Conservation (phyloP, 2,888 invertebrate genomes). For the Cheilosia impressa region DNA sequence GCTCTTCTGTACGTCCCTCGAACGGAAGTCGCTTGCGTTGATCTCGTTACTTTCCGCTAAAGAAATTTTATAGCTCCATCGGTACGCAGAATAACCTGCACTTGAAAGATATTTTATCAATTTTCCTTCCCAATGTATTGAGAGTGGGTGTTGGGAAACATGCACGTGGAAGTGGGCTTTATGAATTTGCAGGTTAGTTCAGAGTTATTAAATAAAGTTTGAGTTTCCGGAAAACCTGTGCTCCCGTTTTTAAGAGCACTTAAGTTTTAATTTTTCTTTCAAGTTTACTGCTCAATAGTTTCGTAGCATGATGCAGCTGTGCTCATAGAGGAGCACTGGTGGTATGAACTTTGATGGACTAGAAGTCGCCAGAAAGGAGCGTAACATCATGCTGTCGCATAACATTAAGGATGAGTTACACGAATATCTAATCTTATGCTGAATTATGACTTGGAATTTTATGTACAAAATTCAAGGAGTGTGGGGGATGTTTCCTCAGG, state of each 20-base stretch:
- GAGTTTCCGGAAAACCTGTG: conserved; percentile 3
- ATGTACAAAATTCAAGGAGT: too few species aligned
- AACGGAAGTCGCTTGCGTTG: conserved; percentile 46
- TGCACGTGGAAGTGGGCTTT: neutral
- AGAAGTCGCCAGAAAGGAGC: too few species aligned
- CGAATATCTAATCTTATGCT: too few species aligned
- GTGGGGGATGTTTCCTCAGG: too few species aligned
- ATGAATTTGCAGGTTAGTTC: conserved; percentile 8
- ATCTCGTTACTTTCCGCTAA: conserved; percentile 54
- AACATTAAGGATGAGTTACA: too few species aligned
- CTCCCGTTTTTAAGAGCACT: conserved; percentile 39
- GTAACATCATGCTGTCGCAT: too few species aligned
- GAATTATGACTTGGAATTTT: too few species aligned
- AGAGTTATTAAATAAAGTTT: conserved; percentile 25
- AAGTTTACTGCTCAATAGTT: conserved; percentile 6
- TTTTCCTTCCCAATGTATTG: conserved; percentile 3
- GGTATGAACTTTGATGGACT: too few species aligned
- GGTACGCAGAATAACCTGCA: conserved; percentile 39
- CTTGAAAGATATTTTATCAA: conserved; percentile 25
- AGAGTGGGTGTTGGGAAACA: neutral
- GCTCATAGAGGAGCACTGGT: too few species aligned
- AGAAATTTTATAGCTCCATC: conserved; percentile 38
- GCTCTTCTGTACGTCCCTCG: conserved; percentile 19
- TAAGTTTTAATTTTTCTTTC: conserved; percentile 29
- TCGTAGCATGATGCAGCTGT: neutral